These are phyloP conservation scores for Hypsibius dujardini DNA, from an alignment of 1,140 invertebrate genomes.

Conservation along the genomic window DNA sequence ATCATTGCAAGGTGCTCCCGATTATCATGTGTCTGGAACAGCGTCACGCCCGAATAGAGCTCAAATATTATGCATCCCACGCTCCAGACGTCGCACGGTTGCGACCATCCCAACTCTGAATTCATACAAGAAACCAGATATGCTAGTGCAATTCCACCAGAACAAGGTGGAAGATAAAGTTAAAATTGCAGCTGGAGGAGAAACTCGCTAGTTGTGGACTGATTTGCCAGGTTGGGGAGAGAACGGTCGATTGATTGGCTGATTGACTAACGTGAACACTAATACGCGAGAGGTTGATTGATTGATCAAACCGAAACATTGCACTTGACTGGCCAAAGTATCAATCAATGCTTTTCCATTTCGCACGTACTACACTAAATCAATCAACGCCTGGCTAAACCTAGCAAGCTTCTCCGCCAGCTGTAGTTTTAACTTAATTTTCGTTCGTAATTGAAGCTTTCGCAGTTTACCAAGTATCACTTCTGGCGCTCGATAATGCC, in stretches of 20 bases:
- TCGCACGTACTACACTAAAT: background rate
- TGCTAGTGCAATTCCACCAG: background rate
- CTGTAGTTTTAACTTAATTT: conserved; percentile 22
- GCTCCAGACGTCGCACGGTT: conserved; percentile 42
- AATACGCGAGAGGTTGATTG: conserved; percentile 22
- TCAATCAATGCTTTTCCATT: background rate
- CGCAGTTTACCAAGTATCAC: conserved; percentile 66
- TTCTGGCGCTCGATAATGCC: conserved; percentile 96
- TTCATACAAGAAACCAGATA: conserved; percentile 11
- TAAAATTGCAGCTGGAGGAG: conserved; percentile 12
- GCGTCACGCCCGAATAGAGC: conserved; percentile 38
- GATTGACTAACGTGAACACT: no score
- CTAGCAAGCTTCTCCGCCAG: background rate
- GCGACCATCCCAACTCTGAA: conserved; percentile 39
- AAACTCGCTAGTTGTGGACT: background rate
- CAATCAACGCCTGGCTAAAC: background rate
- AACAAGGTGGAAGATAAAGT: conserved; percentile 13
- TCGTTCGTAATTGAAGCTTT: no score
- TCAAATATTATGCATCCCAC: conserved; percentile 43
- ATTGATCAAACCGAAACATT: conserved; percentile 18
- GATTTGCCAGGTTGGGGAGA: no score
- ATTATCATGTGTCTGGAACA: conserved; percentile 83
- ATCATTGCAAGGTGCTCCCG: conserved; percentile 99
- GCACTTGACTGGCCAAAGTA: conserved; percentile 16
- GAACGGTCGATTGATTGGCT: no score